A percentile compares a stretch with the other conserved stretches of the same genome.
These are phyloP conservation scores for Andrena haemorrhoa DNA, from an alignment of 2,888 invertebrate genomes.

Conservation along the genomic window DNA sequence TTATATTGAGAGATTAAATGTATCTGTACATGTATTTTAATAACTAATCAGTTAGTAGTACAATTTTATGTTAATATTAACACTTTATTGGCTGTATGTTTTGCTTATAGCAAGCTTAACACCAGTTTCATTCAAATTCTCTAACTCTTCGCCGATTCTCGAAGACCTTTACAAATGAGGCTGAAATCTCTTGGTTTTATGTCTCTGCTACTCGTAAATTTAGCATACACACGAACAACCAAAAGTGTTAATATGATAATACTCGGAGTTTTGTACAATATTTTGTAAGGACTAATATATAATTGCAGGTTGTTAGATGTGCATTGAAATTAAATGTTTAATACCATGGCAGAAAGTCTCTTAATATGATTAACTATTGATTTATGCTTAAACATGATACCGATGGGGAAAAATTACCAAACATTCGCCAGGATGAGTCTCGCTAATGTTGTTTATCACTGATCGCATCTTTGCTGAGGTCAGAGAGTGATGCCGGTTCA, in stretches of 20 bases:
- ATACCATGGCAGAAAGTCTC: constrained; percentile 21
- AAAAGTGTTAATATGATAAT: no score
- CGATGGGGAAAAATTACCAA: constrained; percentile 42
- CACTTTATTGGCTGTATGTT: background rate
- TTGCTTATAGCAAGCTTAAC: background rate
- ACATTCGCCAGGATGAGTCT: constrained; percentile 63
- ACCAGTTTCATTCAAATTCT: background rate
- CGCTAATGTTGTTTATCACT: constrained; percentile 60
- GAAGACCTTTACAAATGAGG: background rate
- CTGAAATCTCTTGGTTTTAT: background rate
- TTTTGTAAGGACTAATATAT: constrained; percentile 20
- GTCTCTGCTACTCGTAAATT: no score
- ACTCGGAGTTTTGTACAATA: no score
- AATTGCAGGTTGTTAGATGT: constrained; percentile 60
- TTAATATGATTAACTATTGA: constrained; percentile 34
- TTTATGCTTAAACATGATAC: constrained; percentile 52
- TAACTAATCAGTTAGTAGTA: background rate
- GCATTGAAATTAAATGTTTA: constrained; percentile 44
- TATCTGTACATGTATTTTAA: no score
- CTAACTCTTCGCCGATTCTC: background rate
- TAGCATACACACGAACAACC: no score
- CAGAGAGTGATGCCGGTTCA: constrained; percentile 81
- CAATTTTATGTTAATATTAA: background rate
- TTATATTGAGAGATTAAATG: no score
- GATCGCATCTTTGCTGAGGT: constrained; percentile 60